Evolutionary conservation across 2,113 vertebrate genomes (phyloP).

Genomic region (Hyaena hyaena): DNA sequence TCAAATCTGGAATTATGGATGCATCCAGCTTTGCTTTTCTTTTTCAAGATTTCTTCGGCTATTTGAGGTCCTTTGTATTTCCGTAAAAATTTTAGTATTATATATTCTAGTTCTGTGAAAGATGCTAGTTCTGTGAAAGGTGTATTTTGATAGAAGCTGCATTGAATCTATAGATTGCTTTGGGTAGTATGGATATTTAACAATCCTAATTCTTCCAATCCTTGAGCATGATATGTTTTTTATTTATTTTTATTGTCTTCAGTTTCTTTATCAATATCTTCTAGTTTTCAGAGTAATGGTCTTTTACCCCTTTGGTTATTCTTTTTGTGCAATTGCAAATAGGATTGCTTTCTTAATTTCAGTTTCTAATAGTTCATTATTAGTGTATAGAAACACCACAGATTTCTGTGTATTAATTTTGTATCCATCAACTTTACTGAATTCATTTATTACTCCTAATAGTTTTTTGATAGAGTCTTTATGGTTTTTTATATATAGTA

Average conservation of each 20-base stretch:
- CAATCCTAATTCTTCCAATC: background rate
- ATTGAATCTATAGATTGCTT: background rate
- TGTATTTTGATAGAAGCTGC: background rate
- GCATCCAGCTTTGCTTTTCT: background rate
- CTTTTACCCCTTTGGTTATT: background rate
- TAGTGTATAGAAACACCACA: background rate
- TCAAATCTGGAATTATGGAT: background rate
- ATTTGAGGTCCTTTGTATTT: background rate
- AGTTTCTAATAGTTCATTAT: background rate
- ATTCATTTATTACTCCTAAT: background rate
- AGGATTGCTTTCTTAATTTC: background rate
- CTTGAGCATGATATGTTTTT: background rate
- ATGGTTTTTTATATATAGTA: background rate
- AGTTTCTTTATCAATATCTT: background rate
- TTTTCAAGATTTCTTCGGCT: background rate
- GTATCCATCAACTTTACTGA: background rate
- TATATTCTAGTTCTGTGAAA: background rate
- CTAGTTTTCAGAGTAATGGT: background rate
- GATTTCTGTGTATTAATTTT: background rate
- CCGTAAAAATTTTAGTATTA: background rate
- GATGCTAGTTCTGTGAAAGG: background rate
- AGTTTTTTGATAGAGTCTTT: background rate
- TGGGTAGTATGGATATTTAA: background rate
- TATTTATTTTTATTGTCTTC: background rate
- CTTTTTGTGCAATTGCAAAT: background rate